These are phyloP conservation scores for Cylloceria caligata DNA, from an alignment of 2,888 invertebrate genomes.

Conservation along the genomic window DNA sequence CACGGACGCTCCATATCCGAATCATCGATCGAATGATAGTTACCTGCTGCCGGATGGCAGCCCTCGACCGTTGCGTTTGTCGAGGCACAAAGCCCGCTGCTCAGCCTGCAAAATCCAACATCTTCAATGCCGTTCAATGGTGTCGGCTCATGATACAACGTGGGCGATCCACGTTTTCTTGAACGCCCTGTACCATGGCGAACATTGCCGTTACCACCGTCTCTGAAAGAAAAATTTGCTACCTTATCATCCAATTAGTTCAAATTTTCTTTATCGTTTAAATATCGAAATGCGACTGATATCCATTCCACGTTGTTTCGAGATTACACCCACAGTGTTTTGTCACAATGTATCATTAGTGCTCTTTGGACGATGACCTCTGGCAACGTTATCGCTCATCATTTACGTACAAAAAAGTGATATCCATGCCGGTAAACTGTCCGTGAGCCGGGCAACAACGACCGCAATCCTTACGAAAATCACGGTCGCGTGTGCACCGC, in stretches of 20 bases:
- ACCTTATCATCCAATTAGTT: constrained; percentile 74
- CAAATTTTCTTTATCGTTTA: constrained; percentile 62
- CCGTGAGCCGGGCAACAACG: constrained; percentile 11
- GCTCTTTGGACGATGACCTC: not conserved
- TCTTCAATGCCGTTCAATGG: constrained; percentile 68
- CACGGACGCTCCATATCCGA: constrained; percentile 52
- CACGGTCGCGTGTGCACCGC: constrained; percentile 9
- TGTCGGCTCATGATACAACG: constrained; percentile 76
- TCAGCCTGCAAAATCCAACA: constrained; percentile 6
- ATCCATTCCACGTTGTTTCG: constrained; percentile 5
- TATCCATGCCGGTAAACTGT: constrained; percentile 6
- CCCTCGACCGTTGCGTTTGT: constrained; percentile 48
- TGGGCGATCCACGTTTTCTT: constrained; percentile 76
- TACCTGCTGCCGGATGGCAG: constrained; percentile 72
- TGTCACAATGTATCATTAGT: not conserved
- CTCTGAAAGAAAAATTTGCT: constrained; percentile 81
- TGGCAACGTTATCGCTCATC: constrained; percentile 11
- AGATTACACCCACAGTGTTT: not conserved
- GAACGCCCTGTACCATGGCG: constrained; percentile 74
- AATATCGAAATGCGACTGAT: not conserved
- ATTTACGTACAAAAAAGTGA: constrained; percentile 12
- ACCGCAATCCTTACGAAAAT: constrained; percentile 43
- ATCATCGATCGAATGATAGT: constrained; percentile 72
- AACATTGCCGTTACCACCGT: constrained; percentile 79
- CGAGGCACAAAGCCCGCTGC: constrained; percentile 33